Percentiles rank a stretch among this genome's conserved stretches.
Evolutionary conservation across 2,888 invertebrate species (phyloP).

Genomic region (Epinotia nisella): DNA sequence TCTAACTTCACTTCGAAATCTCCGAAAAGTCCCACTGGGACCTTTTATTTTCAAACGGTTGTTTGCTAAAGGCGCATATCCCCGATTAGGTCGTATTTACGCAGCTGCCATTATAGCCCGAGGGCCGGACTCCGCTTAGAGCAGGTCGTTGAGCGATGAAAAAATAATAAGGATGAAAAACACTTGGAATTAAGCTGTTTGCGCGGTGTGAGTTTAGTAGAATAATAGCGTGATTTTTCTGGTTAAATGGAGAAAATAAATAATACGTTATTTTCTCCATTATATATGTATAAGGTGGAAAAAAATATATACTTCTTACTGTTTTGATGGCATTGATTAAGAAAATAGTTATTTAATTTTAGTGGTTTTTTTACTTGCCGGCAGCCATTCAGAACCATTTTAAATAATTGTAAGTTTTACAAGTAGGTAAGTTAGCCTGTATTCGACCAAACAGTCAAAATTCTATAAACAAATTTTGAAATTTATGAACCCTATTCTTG

Average conservation of each 20-base stretch:
- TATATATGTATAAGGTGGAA: background rate
- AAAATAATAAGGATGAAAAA: conserved; percentile 5
- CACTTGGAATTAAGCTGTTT: background rate
- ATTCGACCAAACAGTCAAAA: too few relatives aligned
- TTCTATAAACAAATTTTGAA: too few relatives aligned
- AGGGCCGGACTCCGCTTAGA: background rate
- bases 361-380: too few relatives aligned
- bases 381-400: too few relatives aligned
- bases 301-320: background rate
- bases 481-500: too few relatives aligned
- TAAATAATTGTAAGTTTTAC: too few relatives aligned
- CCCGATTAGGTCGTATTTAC: conserved; percentile 24
- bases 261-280: too few relatives aligned
- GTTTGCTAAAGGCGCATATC: conserved; percentile 11
- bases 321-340: background rate
- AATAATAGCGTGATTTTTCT: conserved; percentile 1
- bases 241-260: too few relatives aligned
- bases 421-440: too few relatives aligned
- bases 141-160: conserved; percentile 8
- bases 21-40: background rate
- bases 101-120: conserved; percentile 18
- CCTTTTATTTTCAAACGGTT: conserved; percentile 13
- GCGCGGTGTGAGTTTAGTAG: background rate
- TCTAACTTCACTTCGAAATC: background rate
- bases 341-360: background rate